These are phyloP conservation scores for Drosophila mayaguana DNA, from an alignment of 2,888 invertebrate species.

Conservation along the genomic window DNA sequence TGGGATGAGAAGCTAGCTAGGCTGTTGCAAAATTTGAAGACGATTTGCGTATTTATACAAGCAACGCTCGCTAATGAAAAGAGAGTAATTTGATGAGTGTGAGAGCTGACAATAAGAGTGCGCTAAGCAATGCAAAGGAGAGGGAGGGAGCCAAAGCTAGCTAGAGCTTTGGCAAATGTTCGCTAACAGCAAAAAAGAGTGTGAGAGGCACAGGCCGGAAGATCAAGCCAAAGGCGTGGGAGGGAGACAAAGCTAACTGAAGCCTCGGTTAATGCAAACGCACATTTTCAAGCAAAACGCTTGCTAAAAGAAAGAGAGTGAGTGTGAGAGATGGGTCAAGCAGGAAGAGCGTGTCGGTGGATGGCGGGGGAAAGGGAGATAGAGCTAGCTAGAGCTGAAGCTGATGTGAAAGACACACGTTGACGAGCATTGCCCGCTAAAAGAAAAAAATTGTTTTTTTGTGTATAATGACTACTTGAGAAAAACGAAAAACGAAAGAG, in stretches of 20 bases:
- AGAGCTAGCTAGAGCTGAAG: conserved; percentile 15
- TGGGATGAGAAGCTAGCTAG: neutral
- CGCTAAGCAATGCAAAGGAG: neutral
- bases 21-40: neutral
- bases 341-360: neutral
- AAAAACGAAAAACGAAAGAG: conserved; percentile 54
- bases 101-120: neutral
- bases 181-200: neutral
- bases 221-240: neutral
- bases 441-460: conserved; percentile 54
- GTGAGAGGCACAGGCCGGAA: neutral
- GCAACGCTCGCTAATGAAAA: neutral
- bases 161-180: neutral
- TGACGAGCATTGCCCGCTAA: conserved; percentile 60
- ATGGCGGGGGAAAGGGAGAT: neutral
- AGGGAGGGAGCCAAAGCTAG: neutral
- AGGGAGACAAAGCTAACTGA: neutral
- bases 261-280: neutral
- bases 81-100: neutral
- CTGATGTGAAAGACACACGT: conserved; percentile 68
- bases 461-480: conserved; percentile 80
- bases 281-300: neutral
- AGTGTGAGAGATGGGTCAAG: neutral
- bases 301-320: conserved; percentile 1
- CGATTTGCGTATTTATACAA: neutral